phyloP scores from a whole-genome alignment of 2,797 vertebrate genomes.

The Okamejei kenojei region DNA sequence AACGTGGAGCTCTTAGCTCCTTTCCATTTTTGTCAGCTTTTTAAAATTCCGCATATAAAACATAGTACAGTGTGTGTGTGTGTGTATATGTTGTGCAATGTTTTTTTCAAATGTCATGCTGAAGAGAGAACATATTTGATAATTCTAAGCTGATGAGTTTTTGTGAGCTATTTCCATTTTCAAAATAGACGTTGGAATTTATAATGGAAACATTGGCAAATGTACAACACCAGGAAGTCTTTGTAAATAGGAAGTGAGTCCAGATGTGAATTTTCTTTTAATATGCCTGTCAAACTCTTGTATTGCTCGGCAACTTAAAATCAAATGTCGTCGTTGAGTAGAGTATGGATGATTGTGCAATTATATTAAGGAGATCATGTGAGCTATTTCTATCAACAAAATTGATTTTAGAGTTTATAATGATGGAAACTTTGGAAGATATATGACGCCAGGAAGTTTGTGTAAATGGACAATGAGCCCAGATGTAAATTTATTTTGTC shows the following conservation, averaged over 20 bases:
- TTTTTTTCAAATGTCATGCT: neutral
- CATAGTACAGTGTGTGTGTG: too few relatives aligned
- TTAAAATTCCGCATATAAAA: too few relatives aligned
- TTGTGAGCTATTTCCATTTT: neutral
- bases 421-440: neutral
- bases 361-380: neutral
- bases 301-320: neutral
- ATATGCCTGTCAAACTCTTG: neutral
- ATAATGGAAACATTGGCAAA: neutral
- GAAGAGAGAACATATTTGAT: neutral
- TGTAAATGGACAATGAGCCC: neutral
- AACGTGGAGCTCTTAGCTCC: too few relatives aligned
- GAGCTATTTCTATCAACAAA: neutral
- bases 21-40: too few relatives aligned
- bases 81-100: too few relatives aligned
- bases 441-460: neutral
- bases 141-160: neutral
- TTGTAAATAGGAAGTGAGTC: neutral
- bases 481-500: neutral
- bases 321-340: too few relatives aligned
- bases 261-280: neutral
- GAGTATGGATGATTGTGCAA: neutral
- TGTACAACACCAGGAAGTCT: neutral
- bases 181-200: neutral
- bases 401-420: neutral